Conservation (phyloP, 1,140 invertebrate species). For the Rhysida immarginata region DNA sequence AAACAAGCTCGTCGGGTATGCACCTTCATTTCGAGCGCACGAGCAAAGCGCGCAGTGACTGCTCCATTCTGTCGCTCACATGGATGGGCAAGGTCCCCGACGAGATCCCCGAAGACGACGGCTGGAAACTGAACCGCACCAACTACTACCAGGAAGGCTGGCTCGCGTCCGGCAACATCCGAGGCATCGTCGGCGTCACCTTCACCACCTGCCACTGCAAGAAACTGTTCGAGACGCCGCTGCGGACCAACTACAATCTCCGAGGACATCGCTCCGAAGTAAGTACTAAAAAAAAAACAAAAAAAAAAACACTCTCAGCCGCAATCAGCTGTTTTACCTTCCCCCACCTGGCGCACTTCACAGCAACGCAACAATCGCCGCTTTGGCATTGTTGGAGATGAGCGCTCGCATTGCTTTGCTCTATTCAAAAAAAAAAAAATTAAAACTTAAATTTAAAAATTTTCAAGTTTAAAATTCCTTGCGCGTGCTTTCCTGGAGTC, state of each 20-base stretch:
- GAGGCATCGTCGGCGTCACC: slow-evolving; percentile 87
- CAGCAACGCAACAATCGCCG: too few species aligned
- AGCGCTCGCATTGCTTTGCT: too few species aligned
- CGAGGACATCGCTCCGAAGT: slow-evolving; percentile 91
- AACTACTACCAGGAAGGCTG: slow-evolving; percentile 98
- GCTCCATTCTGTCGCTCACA: slow-evolving; percentile 80
- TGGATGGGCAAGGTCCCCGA: slow-evolving; percentile 98
- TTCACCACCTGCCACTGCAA: slow-evolving; percentile 86
- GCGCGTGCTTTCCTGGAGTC: too few species aligned
- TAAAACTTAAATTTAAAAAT: too few species aligned
- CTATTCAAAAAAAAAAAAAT: too few species aligned
- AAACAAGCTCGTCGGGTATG: slow-evolving; percentile 24
- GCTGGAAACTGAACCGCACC: slow-evolving; percentile 73
- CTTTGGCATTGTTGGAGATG: too few species aligned
- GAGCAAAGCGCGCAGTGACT: slow-evolving; percentile 82
- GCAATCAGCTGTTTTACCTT: too few species aligned
- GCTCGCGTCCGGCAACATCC: slow-evolving; percentile 85
- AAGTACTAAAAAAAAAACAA: too few species aligned
- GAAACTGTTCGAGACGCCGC: slow-evolving; percentile 58
- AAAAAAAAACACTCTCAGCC: too few species aligned
- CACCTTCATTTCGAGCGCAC: slow-evolving; percentile 68
- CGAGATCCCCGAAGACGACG: slow-evolving; percentile 52
- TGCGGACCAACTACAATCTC: slow-evolving; percentile 94
- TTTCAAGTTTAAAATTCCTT: too few species aligned
- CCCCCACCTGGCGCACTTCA: too few species aligned